These are phyloP conservation scores for Montifringilla adamsi DNA, from an alignment of 2,113 vertebrate genomes.

Conservation along the genomic window DNA sequence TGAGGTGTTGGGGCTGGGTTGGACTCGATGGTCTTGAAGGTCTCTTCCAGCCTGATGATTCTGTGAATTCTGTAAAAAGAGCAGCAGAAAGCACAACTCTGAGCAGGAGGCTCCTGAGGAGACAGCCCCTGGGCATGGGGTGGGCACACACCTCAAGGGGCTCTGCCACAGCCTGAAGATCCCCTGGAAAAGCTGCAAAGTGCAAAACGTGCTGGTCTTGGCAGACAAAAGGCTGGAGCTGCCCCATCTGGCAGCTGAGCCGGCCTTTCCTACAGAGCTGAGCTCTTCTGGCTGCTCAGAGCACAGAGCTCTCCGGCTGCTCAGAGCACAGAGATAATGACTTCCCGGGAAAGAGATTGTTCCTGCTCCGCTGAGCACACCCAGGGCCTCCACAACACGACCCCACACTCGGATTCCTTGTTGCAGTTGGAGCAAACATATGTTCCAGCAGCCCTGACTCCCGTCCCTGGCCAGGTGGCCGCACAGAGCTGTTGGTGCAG, in stretches of 20 bases:
- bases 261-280: neutral
- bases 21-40: neutral
- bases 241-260: conserved; percentile 18
- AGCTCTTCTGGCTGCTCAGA: neutral
- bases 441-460: neutral
- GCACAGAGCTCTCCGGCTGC: neutral
- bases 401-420: neutral
- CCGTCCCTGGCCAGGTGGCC: neutral
- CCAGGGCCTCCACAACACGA: neutral
- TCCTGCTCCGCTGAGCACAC: conserved; percentile 15
- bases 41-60: too few species aligned
- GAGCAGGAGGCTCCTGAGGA: neutral
- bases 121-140: neutral
- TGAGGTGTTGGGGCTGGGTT: neutral
- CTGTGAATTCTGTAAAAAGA: neutral
- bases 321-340: neutral
- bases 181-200: neutral
- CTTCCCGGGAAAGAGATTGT: neutral
- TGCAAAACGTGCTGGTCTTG: neutral
- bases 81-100: neutral
- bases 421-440: neutral
- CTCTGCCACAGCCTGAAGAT: neutral
- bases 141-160: neutral
- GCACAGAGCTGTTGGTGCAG: neutral
- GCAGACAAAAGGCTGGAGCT: neutral